A percentile compares a stretch with the other conserved stretches of the same genome.
Conservation (phyloP, 2,797 vertebrate genomes). For the Spondyliosoma cantharus region DNA sequence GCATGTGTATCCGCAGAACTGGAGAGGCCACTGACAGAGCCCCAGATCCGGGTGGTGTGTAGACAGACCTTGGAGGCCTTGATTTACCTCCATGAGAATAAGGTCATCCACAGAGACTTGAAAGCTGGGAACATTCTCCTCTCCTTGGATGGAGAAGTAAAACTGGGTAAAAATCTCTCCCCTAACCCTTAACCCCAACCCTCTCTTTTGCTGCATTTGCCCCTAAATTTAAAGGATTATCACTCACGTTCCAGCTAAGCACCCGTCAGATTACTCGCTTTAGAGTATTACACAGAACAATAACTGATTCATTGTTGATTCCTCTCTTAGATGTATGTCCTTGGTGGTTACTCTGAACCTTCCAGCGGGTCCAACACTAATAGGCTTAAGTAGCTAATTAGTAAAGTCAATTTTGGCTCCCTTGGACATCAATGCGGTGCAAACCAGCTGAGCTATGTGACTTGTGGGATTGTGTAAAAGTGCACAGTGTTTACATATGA, state of each 20-base stretch:
- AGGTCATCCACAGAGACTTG: constrained; percentile 98
- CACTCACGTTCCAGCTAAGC: constrained; percentile 7
- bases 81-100: constrained; percentile 95
- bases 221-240: constrained; percentile 16
- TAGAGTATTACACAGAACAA: constrained; percentile 21
- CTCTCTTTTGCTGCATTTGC: constrained; percentile 11
- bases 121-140: constrained; percentile 99
- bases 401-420: constrained; percentile 38
- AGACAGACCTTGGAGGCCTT: constrained; percentile 95
- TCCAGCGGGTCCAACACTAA: constrained; percentile 47
- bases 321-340: constrained; percentile 16
- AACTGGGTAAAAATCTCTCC: constrained; percentile 87
- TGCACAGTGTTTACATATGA: constrained; percentile 26
- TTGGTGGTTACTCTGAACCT: constrained; percentile 28
- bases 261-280: neutral
- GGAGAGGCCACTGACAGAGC: constrained; percentile 95
- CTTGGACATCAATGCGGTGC: constrained; percentile 21
- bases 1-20: constrained; percentile 86
- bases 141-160: constrained; percentile 94
- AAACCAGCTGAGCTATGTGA: constrained; percentile 48
- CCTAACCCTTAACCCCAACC: too few species aligned
- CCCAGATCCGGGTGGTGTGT: constrained; percentile 98
- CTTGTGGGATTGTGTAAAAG: constrained; percentile 8
- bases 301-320: constrained; percentile 28
- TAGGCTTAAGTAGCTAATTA: constrained; percentile 56